These are phyloP conservation scores for Neoniphon sammara DNA, from an alignment of 2,797 vertebrate species.

Conservation along the genomic window DNA sequence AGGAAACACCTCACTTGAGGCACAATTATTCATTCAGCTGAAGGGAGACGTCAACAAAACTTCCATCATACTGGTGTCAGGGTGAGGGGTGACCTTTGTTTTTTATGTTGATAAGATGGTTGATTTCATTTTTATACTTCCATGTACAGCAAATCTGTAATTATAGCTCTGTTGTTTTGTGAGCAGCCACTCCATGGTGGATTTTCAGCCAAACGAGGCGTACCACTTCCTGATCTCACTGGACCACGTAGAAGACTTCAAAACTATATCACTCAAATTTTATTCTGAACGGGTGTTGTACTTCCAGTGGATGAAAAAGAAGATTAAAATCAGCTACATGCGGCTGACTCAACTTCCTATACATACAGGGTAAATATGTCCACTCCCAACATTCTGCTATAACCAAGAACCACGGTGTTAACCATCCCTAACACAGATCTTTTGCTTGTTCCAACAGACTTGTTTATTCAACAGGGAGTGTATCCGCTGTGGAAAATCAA, in stretches of 20 bases:
- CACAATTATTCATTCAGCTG: constrained; percentile 33
- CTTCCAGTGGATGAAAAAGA: constrained; percentile 40
- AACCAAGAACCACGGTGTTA: too few relatives aligned
- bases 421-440: neutral
- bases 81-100: constrained; percentile 5
- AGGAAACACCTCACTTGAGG: constrained; percentile 14
- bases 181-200: neutral
- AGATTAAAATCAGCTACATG: constrained; percentile 20
- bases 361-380: constrained; percentile 5
- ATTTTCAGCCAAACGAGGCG: constrained; percentile 15
- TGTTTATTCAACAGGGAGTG: constrained; percentile 15
- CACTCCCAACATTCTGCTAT: neutral
- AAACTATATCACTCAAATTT: constrained; percentile 16
- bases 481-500: constrained; percentile 32
- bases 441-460: constrained; percentile 9
- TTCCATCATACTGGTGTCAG: constrained; percentile 27
- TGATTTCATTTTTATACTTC: neutral
- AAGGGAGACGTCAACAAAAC: constrained; percentile 3
- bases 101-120: neutral
- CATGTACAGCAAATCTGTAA: neutral
- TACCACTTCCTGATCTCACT: constrained; percentile 36
- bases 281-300: constrained; percentile 31
- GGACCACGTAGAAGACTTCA: constrained; percentile 9
- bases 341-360: constrained; percentile 27
- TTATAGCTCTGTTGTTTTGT: neutral